Percentiles rank a stretch among this genome's conserved stretches.
phyloP scores from a whole-genome alignment of 2,113 vertebrate species.

The Acinonyx jubatus region DNA sequence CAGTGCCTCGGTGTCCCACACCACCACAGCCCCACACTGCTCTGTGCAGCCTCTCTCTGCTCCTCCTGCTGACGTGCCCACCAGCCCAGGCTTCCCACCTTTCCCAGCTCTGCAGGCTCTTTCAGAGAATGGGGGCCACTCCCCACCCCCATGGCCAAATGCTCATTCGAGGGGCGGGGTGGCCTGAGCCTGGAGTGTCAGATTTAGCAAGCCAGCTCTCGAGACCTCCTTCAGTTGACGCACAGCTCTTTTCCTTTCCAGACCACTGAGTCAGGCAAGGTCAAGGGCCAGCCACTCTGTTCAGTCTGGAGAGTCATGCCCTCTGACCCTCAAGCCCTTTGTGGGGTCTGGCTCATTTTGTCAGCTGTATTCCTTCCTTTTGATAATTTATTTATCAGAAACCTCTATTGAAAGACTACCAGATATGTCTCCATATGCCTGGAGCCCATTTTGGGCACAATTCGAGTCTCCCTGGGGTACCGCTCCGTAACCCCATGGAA shows the following conservation, averaged over 20 bases:
- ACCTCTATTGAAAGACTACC: not conserved
- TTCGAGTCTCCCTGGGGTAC: not conserved
- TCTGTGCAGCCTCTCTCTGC: not conserved
- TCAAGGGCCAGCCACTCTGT: not conserved
- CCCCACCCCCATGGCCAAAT: not conserved
- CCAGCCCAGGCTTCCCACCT: rapidly evolving
- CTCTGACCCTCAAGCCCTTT: not conserved
- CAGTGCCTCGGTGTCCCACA: not conserved
- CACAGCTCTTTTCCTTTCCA: not conserved
- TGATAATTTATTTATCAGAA: not conserved
- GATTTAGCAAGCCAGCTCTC: not conserved
- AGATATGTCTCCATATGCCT: not conserved
- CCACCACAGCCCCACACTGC: not conserved
- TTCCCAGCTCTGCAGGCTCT: not conserved
- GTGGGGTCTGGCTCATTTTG: not conserved
- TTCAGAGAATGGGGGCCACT: not conserved
- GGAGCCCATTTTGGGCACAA: not conserved
- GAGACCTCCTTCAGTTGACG: not conserved
- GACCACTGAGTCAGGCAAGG: no score
- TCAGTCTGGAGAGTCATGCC: not conserved
- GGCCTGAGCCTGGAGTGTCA: not conserved
- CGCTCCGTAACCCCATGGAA: not conserved
- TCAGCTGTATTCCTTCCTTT: not conserved
- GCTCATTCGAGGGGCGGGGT: not conserved
- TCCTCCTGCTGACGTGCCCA: not conserved